Evolutionary conservation across 1,140 invertebrate species (phyloP).

Genomic region (Zaprionus taronus): DNA sequence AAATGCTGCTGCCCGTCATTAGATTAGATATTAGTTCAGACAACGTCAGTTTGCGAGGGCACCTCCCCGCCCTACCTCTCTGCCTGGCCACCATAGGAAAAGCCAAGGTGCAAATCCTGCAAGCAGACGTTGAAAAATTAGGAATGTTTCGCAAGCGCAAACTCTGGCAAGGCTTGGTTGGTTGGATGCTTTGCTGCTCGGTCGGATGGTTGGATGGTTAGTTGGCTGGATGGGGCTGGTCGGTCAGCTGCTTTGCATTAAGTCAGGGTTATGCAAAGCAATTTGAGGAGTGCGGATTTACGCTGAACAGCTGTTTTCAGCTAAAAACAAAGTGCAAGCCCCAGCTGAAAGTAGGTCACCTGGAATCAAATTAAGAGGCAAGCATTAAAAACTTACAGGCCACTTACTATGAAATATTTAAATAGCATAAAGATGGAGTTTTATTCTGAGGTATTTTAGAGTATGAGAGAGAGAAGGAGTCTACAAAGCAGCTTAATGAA

Average conservation of each 20-base stretch:
- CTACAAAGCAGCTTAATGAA: background rate
- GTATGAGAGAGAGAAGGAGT: background rate
- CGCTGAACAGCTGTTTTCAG: conserved; percentile 47
- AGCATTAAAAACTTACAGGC: conserved; percentile 25
- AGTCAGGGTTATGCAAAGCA: conserved; percentile 46
- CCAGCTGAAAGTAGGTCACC: conserved; percentile 36
- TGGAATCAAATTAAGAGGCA: conserved; percentile 39
- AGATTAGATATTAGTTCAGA: conserved; percentile 77
- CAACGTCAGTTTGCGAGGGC: conserved; percentile 37
- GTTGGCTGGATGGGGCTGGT: conserved; percentile 25
- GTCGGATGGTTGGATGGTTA: conserved; percentile 12
- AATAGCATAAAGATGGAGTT: conserved; percentile 3
- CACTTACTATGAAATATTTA: conserved; percentile 23
- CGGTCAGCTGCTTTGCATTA: conserved; percentile 77
- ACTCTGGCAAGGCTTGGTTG: conserved; percentile 43
- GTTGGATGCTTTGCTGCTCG: conserved; percentile 12
- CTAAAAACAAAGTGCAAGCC: conserved; percentile 29
- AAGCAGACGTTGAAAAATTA: conserved; percentile 76
- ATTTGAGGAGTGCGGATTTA: conserved; percentile 31
- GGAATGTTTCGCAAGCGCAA: conserved; percentile 64
- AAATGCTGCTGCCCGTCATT: conserved; percentile 69
- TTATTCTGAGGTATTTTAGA: background rate
- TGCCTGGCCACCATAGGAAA: background rate
- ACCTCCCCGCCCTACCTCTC: background rate
- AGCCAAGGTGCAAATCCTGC: conserved; percentile 49